A percentile compares a stretch with the other conserved stretches of the same genome.
phyloP scores from a whole-genome alignment of 2,888 invertebrate genomes.

The Polymixis lichenea region DNA sequence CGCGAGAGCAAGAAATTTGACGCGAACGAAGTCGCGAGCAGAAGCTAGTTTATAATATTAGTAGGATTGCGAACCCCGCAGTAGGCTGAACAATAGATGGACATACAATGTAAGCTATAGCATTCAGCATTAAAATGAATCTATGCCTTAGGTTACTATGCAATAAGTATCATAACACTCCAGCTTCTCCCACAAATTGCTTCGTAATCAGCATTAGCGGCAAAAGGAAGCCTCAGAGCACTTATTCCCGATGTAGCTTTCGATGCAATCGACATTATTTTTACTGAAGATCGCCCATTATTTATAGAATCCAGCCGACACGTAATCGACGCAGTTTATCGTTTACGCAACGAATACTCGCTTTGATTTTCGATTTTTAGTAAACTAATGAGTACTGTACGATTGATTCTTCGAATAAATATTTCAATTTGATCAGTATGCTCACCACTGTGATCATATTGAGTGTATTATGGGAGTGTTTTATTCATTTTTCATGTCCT shows the following conservation, averaged over 20 bases:
- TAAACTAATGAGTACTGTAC: conserved; percentile 56
- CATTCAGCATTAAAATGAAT: conserved; percentile 28
- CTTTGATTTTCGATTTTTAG: conserved; percentile 65
- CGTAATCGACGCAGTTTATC: conserved; percentile 71
- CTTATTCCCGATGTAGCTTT: conserved; percentile 59
- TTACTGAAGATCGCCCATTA: conserved; percentile 70
- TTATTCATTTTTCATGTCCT: conserved; percentile 4
- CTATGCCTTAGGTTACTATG: conserved; percentile 42
- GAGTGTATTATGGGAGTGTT: conserved; percentile 15
- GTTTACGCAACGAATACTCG: conserved; percentile 70
- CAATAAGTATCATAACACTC: conserved; percentile 54
- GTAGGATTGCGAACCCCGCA: neutral
- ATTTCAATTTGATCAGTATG: conserved; percentile 42
- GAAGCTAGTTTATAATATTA: no score
- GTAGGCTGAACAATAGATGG: neutral
- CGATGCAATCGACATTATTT: conserved; percentile 73
- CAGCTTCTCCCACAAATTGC: conserved; percentile 63
- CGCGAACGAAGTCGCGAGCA: no score
- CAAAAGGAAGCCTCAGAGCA: conserved; percentile 66
- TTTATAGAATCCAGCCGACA: conserved; percentile 74
- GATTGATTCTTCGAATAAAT: conserved; percentile 56
- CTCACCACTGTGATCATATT: conserved; percentile 23
- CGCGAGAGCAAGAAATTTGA: no score
- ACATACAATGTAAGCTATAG: conserved; percentile 10
- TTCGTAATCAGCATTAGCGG: conserved; percentile 67